Conservation (phyloP, 2,113 vertebrate genomes). For the Diphyllodes magnificus region DNA sequence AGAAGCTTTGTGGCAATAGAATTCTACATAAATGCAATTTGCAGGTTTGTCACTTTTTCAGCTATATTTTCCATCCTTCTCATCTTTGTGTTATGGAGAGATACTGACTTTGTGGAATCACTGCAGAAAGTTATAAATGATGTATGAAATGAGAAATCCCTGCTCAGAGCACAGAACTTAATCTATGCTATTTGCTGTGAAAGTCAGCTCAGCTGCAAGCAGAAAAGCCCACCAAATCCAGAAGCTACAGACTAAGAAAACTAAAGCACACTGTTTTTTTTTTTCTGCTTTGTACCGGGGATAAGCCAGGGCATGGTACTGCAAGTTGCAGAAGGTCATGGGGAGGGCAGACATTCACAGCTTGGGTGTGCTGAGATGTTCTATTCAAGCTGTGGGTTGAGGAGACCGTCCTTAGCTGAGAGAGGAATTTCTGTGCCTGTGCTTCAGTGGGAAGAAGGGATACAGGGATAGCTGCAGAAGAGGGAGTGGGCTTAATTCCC, state of each 20-base stretch:
- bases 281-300: neutral
- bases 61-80: slow-evolving; percentile 59
- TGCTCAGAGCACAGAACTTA: slow-evolving; percentile 47
- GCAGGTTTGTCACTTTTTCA: slow-evolving; percentile 57
- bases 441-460: neutral
- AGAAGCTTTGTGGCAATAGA: slow-evolving; percentile 37
- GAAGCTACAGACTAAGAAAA: slow-evolving; percentile 19
- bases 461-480: neutral
- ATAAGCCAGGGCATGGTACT: neutral
- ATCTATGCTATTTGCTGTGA: slow-evolving; percentile 53
- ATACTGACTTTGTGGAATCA: slow-evolving; percentile 57
- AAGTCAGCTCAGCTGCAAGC: slow-evolving; percentile 31
- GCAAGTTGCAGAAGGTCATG: neutral
- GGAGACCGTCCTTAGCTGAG: neutral
- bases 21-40: slow-evolving; percentile 61
- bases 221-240: slow-evolving; percentile 40
- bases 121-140: slow-evolving; percentile 67
- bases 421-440: neutral
- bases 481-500: neutral
- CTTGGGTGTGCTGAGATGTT: neutral
- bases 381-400: neutral
- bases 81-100: slow-evolving; percentile 52
- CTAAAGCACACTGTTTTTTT: neutral
- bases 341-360: neutral
- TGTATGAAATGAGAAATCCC: slow-evolving; percentile 67